Evolutionary conservation across 1,140 invertebrate genomes (phyloP), one percentile per base, ranked within the genome.

Genomic region (Drosophila hydei): DNA sequence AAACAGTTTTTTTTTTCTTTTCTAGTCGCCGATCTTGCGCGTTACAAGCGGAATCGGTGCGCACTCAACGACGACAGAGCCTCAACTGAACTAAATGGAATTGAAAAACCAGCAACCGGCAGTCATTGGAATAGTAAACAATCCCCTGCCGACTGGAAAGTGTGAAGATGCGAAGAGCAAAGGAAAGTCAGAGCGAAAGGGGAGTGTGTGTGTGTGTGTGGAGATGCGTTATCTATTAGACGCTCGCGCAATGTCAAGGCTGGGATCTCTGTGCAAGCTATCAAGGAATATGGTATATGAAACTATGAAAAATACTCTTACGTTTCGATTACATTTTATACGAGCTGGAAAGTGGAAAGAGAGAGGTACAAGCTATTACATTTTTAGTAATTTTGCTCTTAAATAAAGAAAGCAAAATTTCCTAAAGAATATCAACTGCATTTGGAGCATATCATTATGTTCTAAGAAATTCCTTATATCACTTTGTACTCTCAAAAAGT

Each of bases 1-100:
- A 36, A 36, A 33, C 6, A 12, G 40, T 43, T 43, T 4, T 21
- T 43, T 4, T 40, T 4, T n/a, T 40, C 3, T 42, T 23, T 16
- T 25, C 21, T 59, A 25, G 48, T 12, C 42, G 72, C 51, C 71
- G 74, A 71, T 77, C 50, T 64, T 50, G 40, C 68, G 18, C 65
- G 51, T 30, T 18, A 30, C 36, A 8, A 64, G 42, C 27, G 9
- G 48, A 56, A 60, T 9, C 63, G 45, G 59, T 60, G 67, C 65
- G 62, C 67, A 50, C 65, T 42, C 58, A 58, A 69, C 79, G 51
- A 72, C 72, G 63, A 43, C 47, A 18, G 58, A 54, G 38, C 12
- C 59, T 23, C 55, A 72, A 83, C 79, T 83, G 55, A 75, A 50
- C 25, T 14, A 18, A 69, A 14, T 47, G 38, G 30, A 45, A 43